These are phyloP conservation scores for Pantherophis vulpinus DNA, from an alignment of 2,797 vertebrate genomes.

Conservation along the genomic window DNA sequence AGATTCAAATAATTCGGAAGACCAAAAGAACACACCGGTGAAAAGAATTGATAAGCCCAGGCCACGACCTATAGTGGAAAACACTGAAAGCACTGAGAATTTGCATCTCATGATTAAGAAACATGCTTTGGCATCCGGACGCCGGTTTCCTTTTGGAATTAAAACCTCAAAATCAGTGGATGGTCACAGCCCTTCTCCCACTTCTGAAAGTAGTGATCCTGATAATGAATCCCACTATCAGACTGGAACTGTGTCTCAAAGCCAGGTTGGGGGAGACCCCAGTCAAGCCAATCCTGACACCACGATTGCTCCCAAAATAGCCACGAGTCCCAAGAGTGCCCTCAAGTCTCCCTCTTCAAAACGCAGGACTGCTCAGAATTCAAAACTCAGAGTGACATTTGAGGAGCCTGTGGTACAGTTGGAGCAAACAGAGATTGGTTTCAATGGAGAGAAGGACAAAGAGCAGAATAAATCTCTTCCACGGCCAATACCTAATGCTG, in stretches of 20 bases:
- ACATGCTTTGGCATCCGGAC: conserved; percentile 76
- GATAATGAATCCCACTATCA: conserved; percentile 76
- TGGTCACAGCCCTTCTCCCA: conserved; percentile 84
- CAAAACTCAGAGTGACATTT: conserved; percentile 95
- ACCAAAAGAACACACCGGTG: conserved; percentile 76
- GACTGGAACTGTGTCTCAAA: conserved; percentile 52
- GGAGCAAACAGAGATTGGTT: conserved; percentile 72
- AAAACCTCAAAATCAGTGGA: conserved; percentile 84
- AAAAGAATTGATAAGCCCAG: conserved; percentile 79
- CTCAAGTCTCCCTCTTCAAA: conserved; percentile 96
- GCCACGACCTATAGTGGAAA: conserved; percentile 85
- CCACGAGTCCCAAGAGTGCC: conserved; percentile 95
- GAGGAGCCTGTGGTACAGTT: conserved; percentile 91
- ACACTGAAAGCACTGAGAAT: conserved; percentile 75
- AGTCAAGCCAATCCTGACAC: conserved; percentile 59
- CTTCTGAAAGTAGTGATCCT: conserved; percentile 82
- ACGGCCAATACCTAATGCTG: conserved; percentile 67
- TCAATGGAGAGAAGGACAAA: conserved; percentile 73
- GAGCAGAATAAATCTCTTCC: conserved; percentile 71
- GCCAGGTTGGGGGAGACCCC: conserved; percentile 66
- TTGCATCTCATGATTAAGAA: conserved; percentile 84
- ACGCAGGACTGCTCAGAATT: conserved; percentile 90
- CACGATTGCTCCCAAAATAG: conserved; percentile 76
- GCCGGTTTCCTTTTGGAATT: conserved; percentile 82
- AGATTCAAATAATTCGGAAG: conserved; percentile 84